A percentile compares a stretch with the other conserved stretches of the same genome.
phyloP scores from a whole-genome alignment of 2,113 vertebrate species.

The Myocastor coypus region DNA sequence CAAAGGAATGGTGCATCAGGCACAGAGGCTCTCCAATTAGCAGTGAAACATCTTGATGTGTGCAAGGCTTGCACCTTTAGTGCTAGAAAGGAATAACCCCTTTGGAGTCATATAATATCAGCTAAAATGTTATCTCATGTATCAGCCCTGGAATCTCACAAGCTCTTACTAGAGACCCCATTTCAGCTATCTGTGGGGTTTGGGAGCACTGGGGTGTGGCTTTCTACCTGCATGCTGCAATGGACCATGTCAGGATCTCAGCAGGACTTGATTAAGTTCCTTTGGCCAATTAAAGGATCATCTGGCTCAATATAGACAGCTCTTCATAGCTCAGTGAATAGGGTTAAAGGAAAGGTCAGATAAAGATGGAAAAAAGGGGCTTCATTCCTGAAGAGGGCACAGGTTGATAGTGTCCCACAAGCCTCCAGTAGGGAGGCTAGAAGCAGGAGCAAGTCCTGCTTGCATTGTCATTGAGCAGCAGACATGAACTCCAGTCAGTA shows the following conservation, averaged over 20 bases:
- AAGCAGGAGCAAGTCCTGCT: neutral
- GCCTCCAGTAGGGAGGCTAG: neutral
- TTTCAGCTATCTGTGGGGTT: neutral
- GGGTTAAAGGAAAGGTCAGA: neutral
- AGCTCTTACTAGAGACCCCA: neutral
- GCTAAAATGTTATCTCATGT: neutral
- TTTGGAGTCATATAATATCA: neutral
- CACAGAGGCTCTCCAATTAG: neutral
- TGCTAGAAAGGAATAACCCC: neutral
- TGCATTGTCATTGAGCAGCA: neutral
- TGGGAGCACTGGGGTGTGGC: accelerated
- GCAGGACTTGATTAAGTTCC: neutral
- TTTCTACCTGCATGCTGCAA: neutral
- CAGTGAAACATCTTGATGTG: neutral
- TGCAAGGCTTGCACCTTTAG: neutral
- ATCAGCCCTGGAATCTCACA: neutral
- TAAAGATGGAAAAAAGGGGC: neutral
- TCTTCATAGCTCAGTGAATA: neutral
- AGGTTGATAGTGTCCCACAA: neutral
- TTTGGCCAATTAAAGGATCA: neutral
- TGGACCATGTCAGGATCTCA: neutral
- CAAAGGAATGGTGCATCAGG: neutral
- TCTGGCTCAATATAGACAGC: neutral
- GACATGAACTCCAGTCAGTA: accelerated
- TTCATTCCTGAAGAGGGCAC: neutral